Percentiles rank a stretch among this genome's conserved stretches.
Evolutionary conservation across 2,888 invertebrate species (phyloP).

Genomic region (Clunio marinus): DNA sequence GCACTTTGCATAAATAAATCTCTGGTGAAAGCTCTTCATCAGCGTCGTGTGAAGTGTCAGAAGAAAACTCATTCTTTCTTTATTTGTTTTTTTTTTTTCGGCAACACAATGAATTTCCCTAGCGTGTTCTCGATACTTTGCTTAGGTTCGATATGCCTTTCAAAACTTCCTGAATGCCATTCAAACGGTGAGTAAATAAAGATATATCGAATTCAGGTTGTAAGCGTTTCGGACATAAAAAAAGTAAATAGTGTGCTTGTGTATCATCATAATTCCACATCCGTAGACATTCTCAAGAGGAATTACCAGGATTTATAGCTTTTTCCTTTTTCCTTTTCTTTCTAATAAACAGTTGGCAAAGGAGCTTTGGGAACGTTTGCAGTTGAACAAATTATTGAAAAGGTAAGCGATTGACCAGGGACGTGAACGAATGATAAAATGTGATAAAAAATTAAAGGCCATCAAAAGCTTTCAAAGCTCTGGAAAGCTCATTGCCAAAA

Average conservation of each 20-base stretch:
- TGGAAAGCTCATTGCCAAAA: too few species aligned
- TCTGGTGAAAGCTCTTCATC: slow-evolving; percentile 17
- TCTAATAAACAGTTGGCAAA: slow-evolving; percentile 19
- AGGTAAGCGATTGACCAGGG: not conserved
- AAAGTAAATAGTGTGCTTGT: slow-evolving; percentile 12
- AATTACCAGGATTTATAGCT: slow-evolving; percentile 30
- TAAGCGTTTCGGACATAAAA: not conserved
- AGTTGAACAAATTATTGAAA: slow-evolving; percentile 36
- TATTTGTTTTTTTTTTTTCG: not conserved
- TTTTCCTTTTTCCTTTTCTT: slow-evolving; percentile 10
- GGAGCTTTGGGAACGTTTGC: slow-evolving; percentile 29
- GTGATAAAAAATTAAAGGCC: not conserved
- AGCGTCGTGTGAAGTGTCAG: not conserved
- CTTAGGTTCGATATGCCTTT: slow-evolving; percentile 1
- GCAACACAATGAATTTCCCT: slow-evolving; percentile 7
- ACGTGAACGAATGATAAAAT: not conserved
- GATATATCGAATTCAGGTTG: not conserved
- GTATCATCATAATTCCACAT: slow-evolving; percentile 29
- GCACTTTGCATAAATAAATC: slow-evolving; percentile 33
- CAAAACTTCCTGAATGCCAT: slow-evolving; percentile 3
- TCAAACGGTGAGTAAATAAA: slow-evolving; percentile 23
- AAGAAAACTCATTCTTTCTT: too few species aligned
- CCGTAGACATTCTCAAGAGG: slow-evolving; percentile 30
- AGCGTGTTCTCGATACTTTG: not conserved
- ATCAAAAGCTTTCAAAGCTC: not conserved